A percentile compares a stretch with the other conserved stretches of the same genome.
phyloP scores from a whole-genome alignment of 2,797 vertebrate genomes.

The Periophthalmus magnuspinnatus region DNA sequence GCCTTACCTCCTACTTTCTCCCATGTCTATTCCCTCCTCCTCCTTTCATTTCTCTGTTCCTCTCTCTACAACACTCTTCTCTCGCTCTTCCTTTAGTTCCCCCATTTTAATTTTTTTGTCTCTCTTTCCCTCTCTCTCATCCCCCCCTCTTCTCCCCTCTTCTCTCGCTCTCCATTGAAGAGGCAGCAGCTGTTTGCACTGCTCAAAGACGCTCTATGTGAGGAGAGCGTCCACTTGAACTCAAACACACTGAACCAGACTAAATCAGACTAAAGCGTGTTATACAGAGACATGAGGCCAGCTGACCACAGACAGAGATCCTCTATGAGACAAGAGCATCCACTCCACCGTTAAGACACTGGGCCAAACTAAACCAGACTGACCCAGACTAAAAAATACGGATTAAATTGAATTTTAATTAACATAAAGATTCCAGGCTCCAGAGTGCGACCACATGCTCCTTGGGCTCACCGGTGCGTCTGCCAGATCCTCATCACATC shows the following conservation, averaged over 20 bases:
- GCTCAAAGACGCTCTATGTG: conserved; percentile 4
- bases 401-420: too few relatives aligned
- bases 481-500: too few relatives aligned
- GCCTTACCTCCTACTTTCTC: not conserved
- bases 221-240: not conserved
- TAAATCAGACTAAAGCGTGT: not conserved
- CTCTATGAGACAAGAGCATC: not conserved
- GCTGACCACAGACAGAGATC: not conserved
- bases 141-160: too few relatives aligned
- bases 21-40: too few relatives aligned
- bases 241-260: not conserved
- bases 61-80: not conserved
- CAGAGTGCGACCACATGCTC: too few relatives aligned
- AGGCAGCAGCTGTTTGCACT: not conserved
- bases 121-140: not conserved
- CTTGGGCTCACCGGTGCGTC: too few relatives aligned
- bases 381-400: not conserved
- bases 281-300: not conserved
- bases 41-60: not conserved
- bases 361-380: too few relatives aligned
- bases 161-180: not conserved
- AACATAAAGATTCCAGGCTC: too few relatives aligned
- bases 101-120: not conserved
- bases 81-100: not conserved
- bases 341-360: not conserved